A percentile compares a stretch with the other conserved stretches of the same genome.
Evolutionary conservation across 2,888 invertebrate genomes (phyloP).

Genomic region (Fragum sueziense): DNA sequence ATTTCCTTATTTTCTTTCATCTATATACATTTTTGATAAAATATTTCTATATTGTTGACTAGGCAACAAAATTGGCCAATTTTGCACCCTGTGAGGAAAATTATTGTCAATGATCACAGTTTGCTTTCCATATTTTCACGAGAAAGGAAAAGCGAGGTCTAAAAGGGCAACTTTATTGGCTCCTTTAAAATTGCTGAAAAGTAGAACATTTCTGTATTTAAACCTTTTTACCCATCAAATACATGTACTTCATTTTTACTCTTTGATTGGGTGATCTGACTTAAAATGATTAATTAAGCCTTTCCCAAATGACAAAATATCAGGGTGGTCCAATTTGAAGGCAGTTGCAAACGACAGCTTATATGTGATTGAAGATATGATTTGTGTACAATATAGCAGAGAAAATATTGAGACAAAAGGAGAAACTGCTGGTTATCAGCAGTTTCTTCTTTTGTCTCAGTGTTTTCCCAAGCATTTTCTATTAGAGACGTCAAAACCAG

Average conservation of each 20-base stretch:
- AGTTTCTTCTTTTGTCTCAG: too few species aligned
- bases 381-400: not conserved
- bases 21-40: slow-evolving; percentile 9
- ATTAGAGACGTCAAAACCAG: too few species aligned
- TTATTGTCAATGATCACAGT: slow-evolving; percentile 19
- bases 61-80: slow-evolving; percentile 16
- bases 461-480: too few species aligned
- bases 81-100: slow-evolving; percentile 13
- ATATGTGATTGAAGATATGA: not conserved
- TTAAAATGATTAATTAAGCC: not conserved
- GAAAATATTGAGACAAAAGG: too few species aligned
- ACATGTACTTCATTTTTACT: not conserved
- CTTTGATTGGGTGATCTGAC: not conserved
- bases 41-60: slow-evolving; percentile 10
- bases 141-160: not conserved
- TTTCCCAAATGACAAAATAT: not conserved
- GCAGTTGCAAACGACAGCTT: not conserved
- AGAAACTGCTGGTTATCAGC: too few species aligned
- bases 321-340: not conserved
- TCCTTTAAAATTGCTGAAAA: too few species aligned
- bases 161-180: too few species aligned
- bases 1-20: slow-evolving; percentile 4
- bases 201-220: too few species aligned
- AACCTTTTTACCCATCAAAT: too few species aligned
- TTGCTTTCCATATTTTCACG: not conserved